Percentiles rank a stretch among this genome's conserved stretches.
Evolutionary conservation across 2,888 invertebrate species (phyloP).

Genomic region (Atrina japonica): DNA sequence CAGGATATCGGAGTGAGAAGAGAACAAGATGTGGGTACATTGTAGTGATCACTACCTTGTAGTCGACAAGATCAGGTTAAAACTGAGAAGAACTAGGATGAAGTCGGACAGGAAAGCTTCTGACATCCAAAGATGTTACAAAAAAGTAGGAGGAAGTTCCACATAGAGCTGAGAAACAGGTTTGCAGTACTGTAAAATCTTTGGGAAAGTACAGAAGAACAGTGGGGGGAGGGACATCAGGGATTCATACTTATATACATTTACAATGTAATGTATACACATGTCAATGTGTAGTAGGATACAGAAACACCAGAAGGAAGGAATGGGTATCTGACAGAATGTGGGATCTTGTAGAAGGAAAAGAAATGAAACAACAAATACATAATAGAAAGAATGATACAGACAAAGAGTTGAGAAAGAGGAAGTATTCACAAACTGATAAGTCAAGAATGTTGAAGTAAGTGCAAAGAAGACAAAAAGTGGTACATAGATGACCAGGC

Average conservation of each 20-base stretch:
- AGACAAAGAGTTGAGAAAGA: background rate
- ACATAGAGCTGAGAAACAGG: no score
- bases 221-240: slow-evolving; percentile 9
- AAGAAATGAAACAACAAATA: slow-evolving; percentile 3
- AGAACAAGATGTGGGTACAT: slow-evolving; percentile 7
- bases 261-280: no score
- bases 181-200: background rate
- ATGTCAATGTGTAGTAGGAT: background rate
- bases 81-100: background rate
- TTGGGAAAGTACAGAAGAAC: background rate
- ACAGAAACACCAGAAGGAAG: background rate
- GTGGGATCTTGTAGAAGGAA: background rate
- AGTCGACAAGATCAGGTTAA: background rate
- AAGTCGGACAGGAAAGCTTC: no score
- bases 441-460: background rate
- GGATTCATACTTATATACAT: background rate
- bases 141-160: no score
- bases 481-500: background rate
- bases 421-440: background rate
- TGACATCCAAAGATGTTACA: no score
- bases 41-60: slow-evolving; percentile 12
- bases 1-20: background rate
- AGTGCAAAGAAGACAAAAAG: slow-evolving; percentile 1
- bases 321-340: background rate
- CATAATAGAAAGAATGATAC: background rate